Percentiles rank a stretch among this genome's conserved stretches.
Evolutionary conservation across 2,113 vertebrate species (phyloP).

Genomic region (Irena cyanogastra): DNA sequence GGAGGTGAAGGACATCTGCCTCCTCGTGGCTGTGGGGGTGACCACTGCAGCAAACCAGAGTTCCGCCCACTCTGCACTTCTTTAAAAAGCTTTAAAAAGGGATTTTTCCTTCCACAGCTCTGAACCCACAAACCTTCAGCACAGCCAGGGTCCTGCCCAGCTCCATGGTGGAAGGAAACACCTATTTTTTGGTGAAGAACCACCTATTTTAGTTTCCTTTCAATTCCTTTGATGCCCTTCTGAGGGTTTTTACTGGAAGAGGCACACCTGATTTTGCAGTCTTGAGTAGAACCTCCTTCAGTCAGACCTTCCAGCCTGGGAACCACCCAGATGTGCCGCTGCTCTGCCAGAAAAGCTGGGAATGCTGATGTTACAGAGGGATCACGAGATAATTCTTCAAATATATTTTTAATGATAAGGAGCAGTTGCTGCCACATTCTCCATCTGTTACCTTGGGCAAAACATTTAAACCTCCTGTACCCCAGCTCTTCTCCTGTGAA

Average conservation of each 20-base stretch:
- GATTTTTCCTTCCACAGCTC: background rate
- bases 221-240: background rate
- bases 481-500: background rate
- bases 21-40: background rate
- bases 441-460: slow-evolving; percentile 6
- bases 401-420: background rate
- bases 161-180: background rate
- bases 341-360: background rate
- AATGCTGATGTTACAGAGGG: background rate
- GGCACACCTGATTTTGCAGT: background rate
- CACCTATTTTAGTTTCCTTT: background rate
- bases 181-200: background rate
- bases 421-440: background rate
- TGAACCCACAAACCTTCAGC: background rate
- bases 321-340: background rate
- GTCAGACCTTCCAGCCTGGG: background rate
- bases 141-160: background rate
- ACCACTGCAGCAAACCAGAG: background rate
- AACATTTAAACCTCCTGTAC: background rate
- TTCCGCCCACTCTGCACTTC: background rate
- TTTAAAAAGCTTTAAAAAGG: background rate
- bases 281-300: background rate
- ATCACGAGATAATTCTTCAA: background rate
- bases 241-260: background rate
- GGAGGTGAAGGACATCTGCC: background rate